Conservation (phyloP, 2,888 invertebrate genomes). For the Euplexia lucipara region DNA sequence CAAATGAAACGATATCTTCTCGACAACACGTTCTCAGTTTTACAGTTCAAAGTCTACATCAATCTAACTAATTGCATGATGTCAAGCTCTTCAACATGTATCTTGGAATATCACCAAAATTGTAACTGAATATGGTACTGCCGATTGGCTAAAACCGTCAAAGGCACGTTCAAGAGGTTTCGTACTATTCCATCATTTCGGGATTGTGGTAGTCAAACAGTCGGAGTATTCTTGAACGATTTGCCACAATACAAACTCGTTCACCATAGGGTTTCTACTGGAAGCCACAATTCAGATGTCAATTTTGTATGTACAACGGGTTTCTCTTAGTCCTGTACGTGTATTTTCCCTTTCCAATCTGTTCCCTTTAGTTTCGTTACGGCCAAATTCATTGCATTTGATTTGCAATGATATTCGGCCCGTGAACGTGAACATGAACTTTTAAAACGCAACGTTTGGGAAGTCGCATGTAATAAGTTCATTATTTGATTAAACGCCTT, state of each 20-base stretch:
- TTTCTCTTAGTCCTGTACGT: not conserved
- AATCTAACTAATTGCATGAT: constrained; percentile 6
- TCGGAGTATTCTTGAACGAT: constrained; percentile 25
- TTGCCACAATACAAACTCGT: constrained; percentile 29
- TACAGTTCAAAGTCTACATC: not conserved
- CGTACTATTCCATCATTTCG: constrained; percentile 5
- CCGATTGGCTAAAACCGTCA: constrained; percentile 27
- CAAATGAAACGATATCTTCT: not conserved
- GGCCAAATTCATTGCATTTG: no score
- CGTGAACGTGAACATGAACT: no score
- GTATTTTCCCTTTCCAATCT: not conserved
- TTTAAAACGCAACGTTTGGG: no score
- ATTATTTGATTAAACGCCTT: no score
- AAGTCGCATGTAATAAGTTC: no score
- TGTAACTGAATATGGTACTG: constrained; percentile 29
- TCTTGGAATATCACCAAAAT: constrained; percentile 25
- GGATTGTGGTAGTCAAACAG: constrained; percentile 29
- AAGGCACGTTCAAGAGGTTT: constrained; percentile 46
- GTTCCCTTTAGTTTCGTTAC: not conserved
- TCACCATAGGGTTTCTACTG: constrained; percentile 3
- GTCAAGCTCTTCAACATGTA: not conserved
- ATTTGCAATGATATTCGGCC: no score
- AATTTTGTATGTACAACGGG: not conserved
- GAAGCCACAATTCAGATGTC: constrained; percentile 12
- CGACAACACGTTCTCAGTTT: not conserved